Percentiles rank a stretch among this genome's conserved stretches.
Conservation (phyloP, 2,888 invertebrate species). For the Agriopis aurantiaria region DNA sequence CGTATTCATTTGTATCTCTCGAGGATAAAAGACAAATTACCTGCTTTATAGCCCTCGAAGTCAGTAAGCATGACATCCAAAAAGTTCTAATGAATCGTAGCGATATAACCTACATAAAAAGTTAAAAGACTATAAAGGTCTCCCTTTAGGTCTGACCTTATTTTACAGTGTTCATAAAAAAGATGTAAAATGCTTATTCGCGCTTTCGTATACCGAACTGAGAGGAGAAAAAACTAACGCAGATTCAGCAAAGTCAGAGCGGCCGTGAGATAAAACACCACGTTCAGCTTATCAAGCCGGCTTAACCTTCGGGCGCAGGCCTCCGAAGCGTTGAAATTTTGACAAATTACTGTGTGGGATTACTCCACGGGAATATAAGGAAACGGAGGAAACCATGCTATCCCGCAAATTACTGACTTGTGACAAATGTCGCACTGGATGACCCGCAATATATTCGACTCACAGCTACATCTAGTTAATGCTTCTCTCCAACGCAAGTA, state of each 20-base stretch:
- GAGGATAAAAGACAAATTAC: conserved; percentile 1
- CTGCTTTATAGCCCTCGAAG: neutral
- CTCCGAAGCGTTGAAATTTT: conserved; percentile 70
- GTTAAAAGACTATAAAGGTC: conserved; percentile 10
- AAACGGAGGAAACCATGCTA: conserved; percentile 61
- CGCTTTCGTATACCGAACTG: conserved; percentile 18
- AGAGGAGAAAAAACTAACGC: conserved; percentile 34
- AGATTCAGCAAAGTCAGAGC: conserved; percentile 42
- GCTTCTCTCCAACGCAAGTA: conserved; percentile 1
- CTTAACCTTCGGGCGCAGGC: conserved; percentile 55
- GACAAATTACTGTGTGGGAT: conserved; percentile 75
- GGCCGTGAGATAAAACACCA: conserved; percentile 61
- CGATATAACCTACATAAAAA: conserved; percentile 5
- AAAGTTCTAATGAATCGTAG: conserved; percentile 16
- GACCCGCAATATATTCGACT: conserved; percentile 60
- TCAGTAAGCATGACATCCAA: conserved; percentile 1
- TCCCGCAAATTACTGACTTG: conserved; percentile 72
- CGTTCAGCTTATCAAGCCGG: conserved; percentile 65
- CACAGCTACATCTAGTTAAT: conserved; percentile 35
- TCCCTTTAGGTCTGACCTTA: conserved; percentile 10
- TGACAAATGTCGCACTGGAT: conserved; percentile 69
- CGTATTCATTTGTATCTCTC: conserved; percentile 4
- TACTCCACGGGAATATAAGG: conserved; percentile 73
- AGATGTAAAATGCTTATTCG: conserved; percentile 27
- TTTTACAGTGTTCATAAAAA: conserved; percentile 25